Conservation (phyloP, 2,113 vertebrate genomes). For the Xenotilapia flavipinnis region DNA sequence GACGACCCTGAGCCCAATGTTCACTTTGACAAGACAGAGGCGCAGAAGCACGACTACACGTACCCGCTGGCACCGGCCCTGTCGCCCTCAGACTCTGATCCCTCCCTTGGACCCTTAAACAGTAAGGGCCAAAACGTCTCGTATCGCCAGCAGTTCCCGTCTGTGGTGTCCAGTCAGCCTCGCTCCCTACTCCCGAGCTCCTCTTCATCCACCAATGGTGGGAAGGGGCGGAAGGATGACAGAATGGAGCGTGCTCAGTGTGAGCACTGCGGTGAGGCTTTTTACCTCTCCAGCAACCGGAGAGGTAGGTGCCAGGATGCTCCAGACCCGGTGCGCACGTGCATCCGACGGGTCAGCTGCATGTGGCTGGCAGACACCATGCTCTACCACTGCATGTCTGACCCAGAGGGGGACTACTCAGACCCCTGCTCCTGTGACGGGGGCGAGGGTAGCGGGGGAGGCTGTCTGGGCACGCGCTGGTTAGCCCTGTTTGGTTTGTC, state of each 20-base stretch:
- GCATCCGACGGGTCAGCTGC: slow-evolving; percentile 91
- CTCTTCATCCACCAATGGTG: slow-evolving; percentile 60
- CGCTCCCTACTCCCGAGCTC: slow-evolving; percentile 65
- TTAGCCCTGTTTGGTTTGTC: slow-evolving; percentile 90
- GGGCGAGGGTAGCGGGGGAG: slow-evolving; percentile 73
- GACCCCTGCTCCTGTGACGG: slow-evolving; percentile 97
- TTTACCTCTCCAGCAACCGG: slow-evolving; percentile 85
- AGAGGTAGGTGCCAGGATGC: slow-evolving; percentile 92
- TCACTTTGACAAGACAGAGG: slow-evolving; percentile 87
- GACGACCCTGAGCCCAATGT: slow-evolving; percentile 89
- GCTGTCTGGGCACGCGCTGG: slow-evolving; percentile 93
- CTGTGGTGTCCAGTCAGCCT: slow-evolving; percentile 86
- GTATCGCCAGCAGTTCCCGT: slow-evolving; percentile 21
- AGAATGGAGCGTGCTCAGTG: slow-evolving; percentile 83
- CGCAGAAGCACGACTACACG: slow-evolving; percentile 91
- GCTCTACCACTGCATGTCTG: slow-evolving; percentile 99
- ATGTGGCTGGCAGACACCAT: slow-evolving; percentile 98
- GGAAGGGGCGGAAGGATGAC: slow-evolving; percentile 77
- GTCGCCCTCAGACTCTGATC: slow-evolving; percentile 77
- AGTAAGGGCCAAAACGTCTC: slow-evolving; percentile 68
- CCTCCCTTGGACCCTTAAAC: slow-evolving; percentile 65
- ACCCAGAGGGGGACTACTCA: slow-evolving; percentile 96
- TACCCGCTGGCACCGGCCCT: slow-evolving; percentile 86
- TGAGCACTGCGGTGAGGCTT: slow-evolving; percentile 92
- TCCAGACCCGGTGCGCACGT: slow-evolving; percentile 84